Evolutionary conservation across 2,113 vertebrate species (phyloP).

Genomic region (Tympanuchus pallidicinctus): DNA sequence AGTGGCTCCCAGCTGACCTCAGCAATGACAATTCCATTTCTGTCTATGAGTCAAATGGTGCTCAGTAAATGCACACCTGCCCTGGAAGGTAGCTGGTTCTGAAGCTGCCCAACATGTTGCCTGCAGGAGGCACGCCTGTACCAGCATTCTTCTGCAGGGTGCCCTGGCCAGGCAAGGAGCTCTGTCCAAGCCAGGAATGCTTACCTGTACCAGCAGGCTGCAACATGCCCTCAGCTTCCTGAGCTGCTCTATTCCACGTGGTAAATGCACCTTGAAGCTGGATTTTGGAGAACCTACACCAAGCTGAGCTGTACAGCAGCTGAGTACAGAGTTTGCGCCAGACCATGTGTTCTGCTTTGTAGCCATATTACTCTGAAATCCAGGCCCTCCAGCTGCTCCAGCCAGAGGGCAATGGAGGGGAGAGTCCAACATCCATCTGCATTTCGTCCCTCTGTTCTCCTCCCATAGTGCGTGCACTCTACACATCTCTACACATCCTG

Average conservation of each 20-base stretch:
- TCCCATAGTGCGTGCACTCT: rapidly evolving
- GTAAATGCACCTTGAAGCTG: neutral
- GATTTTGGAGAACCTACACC: neutral
- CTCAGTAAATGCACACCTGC: neutral
- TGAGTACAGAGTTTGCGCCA: neutral
- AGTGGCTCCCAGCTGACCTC: neutral
- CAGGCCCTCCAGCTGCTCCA: neutral
- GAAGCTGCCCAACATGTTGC: neutral
- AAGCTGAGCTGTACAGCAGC: neutral
- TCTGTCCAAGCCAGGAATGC: neutral
- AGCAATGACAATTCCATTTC: neutral
- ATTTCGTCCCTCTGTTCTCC: neutral
- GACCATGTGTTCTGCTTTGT: neutral
- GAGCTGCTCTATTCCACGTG: neutral
- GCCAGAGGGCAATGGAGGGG: neutral
- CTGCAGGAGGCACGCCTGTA: rapidly evolving
- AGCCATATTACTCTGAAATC: neutral
- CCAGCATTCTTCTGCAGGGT: neutral
- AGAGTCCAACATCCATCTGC: too few species aligned
- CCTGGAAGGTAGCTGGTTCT: neutral
- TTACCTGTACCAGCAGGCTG: neutral
- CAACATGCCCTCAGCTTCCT: neutral
- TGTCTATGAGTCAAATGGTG: neutral
- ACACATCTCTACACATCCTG: neutral
- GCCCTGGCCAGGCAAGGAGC: neutral